Conservation (phyloP, 2,888 invertebrate species). For the Phymatocera aterrima region DNA sequence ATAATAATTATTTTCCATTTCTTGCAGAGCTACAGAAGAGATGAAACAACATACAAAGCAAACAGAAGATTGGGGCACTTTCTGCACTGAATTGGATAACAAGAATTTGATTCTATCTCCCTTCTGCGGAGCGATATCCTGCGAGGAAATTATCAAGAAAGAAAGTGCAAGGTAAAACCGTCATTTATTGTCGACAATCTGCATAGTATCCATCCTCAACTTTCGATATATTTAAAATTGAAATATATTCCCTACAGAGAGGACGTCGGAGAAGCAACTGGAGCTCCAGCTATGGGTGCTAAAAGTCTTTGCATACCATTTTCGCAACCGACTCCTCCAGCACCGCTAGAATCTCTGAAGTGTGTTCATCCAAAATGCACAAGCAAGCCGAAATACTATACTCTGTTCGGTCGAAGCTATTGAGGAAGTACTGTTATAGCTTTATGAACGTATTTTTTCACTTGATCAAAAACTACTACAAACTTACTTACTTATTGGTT, state of each 20-base stretch:
- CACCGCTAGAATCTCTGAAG: slow-evolving; percentile 78
- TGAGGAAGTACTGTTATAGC: slow-evolving; percentile 72
- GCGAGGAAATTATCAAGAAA: slow-evolving; percentile 97
- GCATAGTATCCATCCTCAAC: no score
- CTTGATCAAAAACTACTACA: neutral
- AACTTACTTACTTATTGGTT: neutral
- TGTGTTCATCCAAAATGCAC: slow-evolving; percentile 94
- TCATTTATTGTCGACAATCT: no score
- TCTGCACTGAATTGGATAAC: slow-evolving; percentile 87
- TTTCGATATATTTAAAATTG: slow-evolving; percentile 21
- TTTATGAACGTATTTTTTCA: neutral
- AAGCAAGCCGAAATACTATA: slow-evolving; percentile 88
- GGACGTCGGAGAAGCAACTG: slow-evolving; percentile 82
- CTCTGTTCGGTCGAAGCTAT: slow-evolving; percentile 97
- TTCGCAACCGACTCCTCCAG: slow-evolving; percentile 84
- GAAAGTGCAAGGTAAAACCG: slow-evolving; percentile 92
- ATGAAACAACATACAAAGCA: slow-evolving; percentile 84
- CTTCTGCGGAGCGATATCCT: slow-evolving; percentile 92
- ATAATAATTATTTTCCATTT: slow-evolving; percentile 48
- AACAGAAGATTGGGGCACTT: slow-evolving; percentile 88
- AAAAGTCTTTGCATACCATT: slow-evolving; percentile 99
- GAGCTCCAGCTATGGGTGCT: slow-evolving; percentile 98
- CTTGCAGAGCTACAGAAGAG: slow-evolving; percentile 85
- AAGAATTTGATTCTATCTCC: slow-evolving; percentile 95
- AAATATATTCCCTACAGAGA: slow-evolving; percentile 76